Base-by-base conservation (phyloP, 2,113 vertebrate genomes). In the Ardeotis arabs region DNA sequence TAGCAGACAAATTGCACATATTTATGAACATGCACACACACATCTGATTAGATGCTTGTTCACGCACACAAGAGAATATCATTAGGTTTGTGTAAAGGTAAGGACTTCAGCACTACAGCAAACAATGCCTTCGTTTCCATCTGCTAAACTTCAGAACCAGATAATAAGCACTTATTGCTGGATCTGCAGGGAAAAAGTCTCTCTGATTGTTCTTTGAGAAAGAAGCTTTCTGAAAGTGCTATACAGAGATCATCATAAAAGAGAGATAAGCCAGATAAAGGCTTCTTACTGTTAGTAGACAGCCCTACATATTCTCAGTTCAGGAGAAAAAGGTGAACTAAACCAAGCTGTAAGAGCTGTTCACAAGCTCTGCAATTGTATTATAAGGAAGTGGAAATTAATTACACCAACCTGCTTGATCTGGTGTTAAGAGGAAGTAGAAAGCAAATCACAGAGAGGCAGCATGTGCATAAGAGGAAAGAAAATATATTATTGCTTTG, bases 391-490 rank as follows among this genome's bases (percentile, higher is more conserved):
- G 82, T 92, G 94, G 97, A 98, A 98, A 97, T 96, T 95, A 96
- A 96, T 98, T 82, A 97, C 98, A 99, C 99, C 98, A 99, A 99
- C 99, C 99, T 99, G 98, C 98, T 98, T 99, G 98, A 97, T 99
- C 98, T 99, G 99, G 98, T 97, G 98, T 98, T 98, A 99, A 98
- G 98, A 98, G 97, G 98, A 88, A 96, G 97, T 67, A 97, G 97
- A 98, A 98, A 98, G 98, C 97, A 98, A 98, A 95, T 98, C 98
- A 86, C 76, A 98, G 97, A 98, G 96, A 98, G 98, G 98, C 98
- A 96, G 98, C 98, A 98, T 94, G 97, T 86, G 96, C 97, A 98
- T 97, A 95, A 53, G 96, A 91, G 97, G 96, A 97, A 90, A 93
- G 95, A 97, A 97, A 96, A 98, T 72, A 96, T 37, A 97, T 99